Base-by-base conservation (phyloP, 1,140 invertebrate genomes). In the Cylas formicarius region DNA sequence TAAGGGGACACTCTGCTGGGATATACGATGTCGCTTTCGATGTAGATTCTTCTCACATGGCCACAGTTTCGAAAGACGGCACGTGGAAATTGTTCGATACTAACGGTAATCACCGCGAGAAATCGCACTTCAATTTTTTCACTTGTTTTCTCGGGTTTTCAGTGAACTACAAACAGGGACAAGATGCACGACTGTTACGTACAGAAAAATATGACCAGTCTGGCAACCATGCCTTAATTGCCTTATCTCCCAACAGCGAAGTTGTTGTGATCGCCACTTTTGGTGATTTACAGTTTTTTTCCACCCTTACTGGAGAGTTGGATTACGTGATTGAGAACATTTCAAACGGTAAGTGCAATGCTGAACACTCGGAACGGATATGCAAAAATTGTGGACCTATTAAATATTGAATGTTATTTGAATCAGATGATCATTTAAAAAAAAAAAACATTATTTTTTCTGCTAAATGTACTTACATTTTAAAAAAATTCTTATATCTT, bases 11-110 rank as follows among this genome's bases (percentile, higher is more conserved):
- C 60, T 73, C 71, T n/a, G 84, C 86, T 2, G 86, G 86, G 3
- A 76, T 94, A 2, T 81, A 81, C 52, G 79, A 82, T 62, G 82
- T 92, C 57, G 76, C 73, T 21, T 91, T 92, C 56, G 85, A 80
- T 53, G 76, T 77, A 17, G 86, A 90, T 63, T 84, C 86, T 1
- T 81, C 80, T 20, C 78, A 80, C 56, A 84, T 90, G 69, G 84
- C 78, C 7, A 86, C 87, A 6, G 78, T 90, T 35, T 90, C 86
- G 2, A 91, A 90, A 68, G 88, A 92, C 70, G 82, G 84, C 48
- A 86, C 82, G 28, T 93, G 86, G 82, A 84, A 80, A 63, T 67
- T 89, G 35, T 93, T 82, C 68, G 75, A 91, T 61, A 90, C 82
- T 19, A 86, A 88, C 63, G 75, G 85, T 88, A 70, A 71, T 16